Percentiles rank a stretch among this genome's conserved stretches.
Evolutionary conservation across 2,888 invertebrate species (phyloP).

Genomic region (Acrobasis suavella): DNA sequence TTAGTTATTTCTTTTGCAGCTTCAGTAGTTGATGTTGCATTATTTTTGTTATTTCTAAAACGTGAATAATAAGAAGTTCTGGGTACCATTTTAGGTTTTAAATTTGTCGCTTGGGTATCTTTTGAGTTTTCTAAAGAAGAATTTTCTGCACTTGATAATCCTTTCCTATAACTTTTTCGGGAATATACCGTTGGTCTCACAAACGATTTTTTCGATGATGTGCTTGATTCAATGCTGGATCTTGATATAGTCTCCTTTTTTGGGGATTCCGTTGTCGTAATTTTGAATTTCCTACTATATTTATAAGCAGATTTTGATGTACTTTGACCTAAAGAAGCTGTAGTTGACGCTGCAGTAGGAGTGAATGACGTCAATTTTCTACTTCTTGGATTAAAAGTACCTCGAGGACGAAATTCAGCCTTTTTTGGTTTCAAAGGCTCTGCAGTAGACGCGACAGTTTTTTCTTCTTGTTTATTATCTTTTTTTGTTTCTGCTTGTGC

Average conservation of each 20-base stretch:
- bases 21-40: conserved; percentile 40
- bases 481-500: conserved; percentile 44
- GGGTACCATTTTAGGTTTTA: conserved; percentile 49
- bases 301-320: conserved; percentile 56
- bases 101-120: conserved; percentile 34
- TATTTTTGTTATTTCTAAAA: conserved; percentile 49
- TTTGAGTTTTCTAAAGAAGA: conserved; percentile 37
- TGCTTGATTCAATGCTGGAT: conserved; percentile 47
- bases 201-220: conserved; percentile 51
- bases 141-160: conserved; percentile 43
- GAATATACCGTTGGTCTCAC: conserved; percentile 57
- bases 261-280: conserved; percentile 51
- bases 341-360: conserved; percentile 46
- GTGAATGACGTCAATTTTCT: conserved; percentile 53
- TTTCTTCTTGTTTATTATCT: conserved; percentile 41
- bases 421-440: conserved; percentile 45
- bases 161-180: conserved; percentile 50
- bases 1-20: conserved; percentile 31
- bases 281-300: conserved; percentile 67
- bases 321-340: conserved; percentile 35
- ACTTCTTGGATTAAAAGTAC: conserved; percentile 54
- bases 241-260: conserved; percentile 43
- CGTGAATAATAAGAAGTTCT: conserved; percentile 68
- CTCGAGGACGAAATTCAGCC: conserved; percentile 55
- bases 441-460: conserved; percentile 36